phyloP scores from a whole-genome alignment of 1,140 invertebrate genomes.

The Caenorhabditis tropicalis region DNA sequence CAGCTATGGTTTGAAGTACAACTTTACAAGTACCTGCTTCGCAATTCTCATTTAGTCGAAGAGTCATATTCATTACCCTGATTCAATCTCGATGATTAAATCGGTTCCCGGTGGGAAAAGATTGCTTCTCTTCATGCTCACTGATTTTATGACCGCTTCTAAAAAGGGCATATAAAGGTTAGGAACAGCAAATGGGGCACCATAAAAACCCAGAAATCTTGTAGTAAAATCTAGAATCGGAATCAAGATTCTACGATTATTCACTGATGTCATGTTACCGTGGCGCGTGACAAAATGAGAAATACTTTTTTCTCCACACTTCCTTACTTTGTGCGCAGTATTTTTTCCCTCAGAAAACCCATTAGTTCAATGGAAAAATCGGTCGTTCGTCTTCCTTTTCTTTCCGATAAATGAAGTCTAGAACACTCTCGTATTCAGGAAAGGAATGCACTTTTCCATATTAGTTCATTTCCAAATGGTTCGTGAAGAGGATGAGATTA shows the following conservation, averaged over 20 bases:
- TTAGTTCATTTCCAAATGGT: background rate
- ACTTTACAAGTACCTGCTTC: no score
- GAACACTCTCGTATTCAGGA: conserved; percentile 6
- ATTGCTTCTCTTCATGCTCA: background rate
- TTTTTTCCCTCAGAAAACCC: conserved; percentile 1
- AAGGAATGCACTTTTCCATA: background rate
- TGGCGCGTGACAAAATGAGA: background rate
- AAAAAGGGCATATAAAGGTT: background rate
- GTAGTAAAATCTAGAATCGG: background rate
- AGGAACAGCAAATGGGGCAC: background rate
- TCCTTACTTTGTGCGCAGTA: background rate
- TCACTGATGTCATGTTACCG: background rate
- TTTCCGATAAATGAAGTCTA: background rate
- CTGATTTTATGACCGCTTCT: background rate
- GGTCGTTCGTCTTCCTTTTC: background rate
- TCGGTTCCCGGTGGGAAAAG: background rate
- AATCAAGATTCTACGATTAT: background rate
- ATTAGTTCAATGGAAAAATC: conserved; percentile 17
- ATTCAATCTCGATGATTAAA: no score
- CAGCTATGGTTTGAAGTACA: no score
- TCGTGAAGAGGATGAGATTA: background rate
- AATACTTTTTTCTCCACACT: background rate
- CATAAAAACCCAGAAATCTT: background rate
- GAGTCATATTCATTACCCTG: no score
- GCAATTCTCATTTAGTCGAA: no score